Evolutionary conservation across 92 coral and sea anemone species (phyloP), one percentile per base, ranked within the genome.

Genomic region (Heliopora coerulea): DNA sequence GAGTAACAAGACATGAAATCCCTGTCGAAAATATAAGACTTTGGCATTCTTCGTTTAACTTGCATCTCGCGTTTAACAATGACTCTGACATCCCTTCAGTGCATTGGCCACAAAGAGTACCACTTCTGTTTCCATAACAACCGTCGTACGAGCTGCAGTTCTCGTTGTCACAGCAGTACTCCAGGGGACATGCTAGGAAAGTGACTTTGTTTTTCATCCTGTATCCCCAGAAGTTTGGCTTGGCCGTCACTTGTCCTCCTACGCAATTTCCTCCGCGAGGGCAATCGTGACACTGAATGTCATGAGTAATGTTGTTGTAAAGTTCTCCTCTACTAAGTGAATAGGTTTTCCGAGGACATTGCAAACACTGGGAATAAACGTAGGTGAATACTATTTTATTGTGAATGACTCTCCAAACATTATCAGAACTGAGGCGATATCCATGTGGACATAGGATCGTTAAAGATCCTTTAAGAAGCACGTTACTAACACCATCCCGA

Each of bases 61-160:
- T 28, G 56, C 75, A 68, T 68, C 29, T 24, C 20, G 75, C 7
- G 48, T 27, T 20, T 14, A 49, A 68, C 26, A 68, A 32, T 26
- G 59, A n/a, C 19, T 68, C 75, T 0, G 60, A 68, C 75, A 49
- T 49, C 28, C 75, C 61, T 3, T 17, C 26, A 2, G 61, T 44
- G 33, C 60, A 68, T 3, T 30, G 62, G 15, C 75, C 75, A 31
- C 75, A 68, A 52, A 68, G 61, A 7, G 18, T 49, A 0, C 75
- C 75, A 30, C 41, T 37, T 68, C 75, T 28, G 62, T 68, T 68
- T 13, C 75, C 75, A 68, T 31, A 26, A 49, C 75, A 68, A 19
- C 61, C 34, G 24, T 68, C 28, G 29, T 30, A 68, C 21, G 61
- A 0, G 23, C 8, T 33, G 62, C 75, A 68, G 23, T 49, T 29